Conservation (phyloP, 2,888 invertebrate genomes). For the Epistrophe grossulariae region DNA sequence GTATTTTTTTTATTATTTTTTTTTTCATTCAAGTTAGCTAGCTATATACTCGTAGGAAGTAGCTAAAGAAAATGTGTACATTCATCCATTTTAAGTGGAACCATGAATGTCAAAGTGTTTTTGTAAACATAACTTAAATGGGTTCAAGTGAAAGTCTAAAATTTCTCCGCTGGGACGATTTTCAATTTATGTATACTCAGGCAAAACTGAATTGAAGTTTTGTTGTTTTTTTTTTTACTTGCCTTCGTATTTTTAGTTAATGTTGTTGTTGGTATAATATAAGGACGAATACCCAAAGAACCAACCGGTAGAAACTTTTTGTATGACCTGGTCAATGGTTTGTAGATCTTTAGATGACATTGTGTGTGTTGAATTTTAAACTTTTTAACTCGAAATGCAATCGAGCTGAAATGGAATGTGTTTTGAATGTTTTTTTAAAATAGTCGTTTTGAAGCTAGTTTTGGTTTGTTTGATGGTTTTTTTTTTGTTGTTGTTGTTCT, state of each 20-base stretch:
- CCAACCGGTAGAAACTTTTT: slow-evolving; percentile 12
- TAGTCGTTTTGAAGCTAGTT: slow-evolving; percentile 5
- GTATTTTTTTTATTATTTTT: slow-evolving; percentile 36
- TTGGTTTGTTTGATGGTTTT: neutral
- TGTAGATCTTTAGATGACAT: slow-evolving; percentile 18
- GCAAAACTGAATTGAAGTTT: slow-evolving; percentile 27
- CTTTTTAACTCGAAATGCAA: slow-evolving; percentile 26
- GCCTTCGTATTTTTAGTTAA: neutral
- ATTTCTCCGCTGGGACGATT: slow-evolving; percentile 44
- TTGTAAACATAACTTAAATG: slow-evolving; percentile 50
- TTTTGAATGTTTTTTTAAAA: slow-evolving; percentile 27
- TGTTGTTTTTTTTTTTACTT: neutral
- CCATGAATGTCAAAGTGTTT: slow-evolving; percentile 63
- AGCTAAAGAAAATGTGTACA: slow-evolving; percentile 53
- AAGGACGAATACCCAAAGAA: slow-evolving; percentile 16
- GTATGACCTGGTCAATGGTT: slow-evolving; percentile 33
- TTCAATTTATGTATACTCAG: slow-evolving; percentile 39
- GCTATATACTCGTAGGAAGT: neutral
- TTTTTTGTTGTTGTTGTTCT: neutral
- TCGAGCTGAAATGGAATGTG: slow-evolving; percentile 22
- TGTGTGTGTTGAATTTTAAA: slow-evolving; percentile 31
- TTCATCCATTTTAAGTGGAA: slow-evolving; percentile 72
- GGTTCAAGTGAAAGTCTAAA: slow-evolving; percentile 57
- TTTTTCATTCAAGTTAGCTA: slow-evolving; percentile 1
- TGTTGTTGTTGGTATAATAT: neutral